These are phyloP conservation scores for Drosophila pandora DNA, from an alignment of 1,140 invertebrate species.

Conservation along the genomic window DNA sequence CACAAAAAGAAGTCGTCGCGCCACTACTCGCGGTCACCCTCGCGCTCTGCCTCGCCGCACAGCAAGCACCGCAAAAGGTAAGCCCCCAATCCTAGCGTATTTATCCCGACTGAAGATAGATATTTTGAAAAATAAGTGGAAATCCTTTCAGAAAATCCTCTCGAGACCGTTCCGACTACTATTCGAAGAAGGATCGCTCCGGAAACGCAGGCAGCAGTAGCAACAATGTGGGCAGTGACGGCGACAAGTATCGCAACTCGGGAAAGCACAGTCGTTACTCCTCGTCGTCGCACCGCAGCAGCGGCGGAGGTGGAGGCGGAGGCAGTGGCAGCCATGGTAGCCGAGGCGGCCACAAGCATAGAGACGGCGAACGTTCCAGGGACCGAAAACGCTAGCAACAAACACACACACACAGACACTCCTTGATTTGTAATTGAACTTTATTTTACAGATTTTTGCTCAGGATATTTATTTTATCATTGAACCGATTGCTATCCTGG, in stretches of 20 bases:
- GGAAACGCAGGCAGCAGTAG: conserved; percentile 45
- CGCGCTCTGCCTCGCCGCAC: conserved; percentile 79
- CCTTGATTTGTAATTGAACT: conserved; percentile 18
- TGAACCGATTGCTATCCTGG: conserved; percentile 10
- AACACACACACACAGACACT: conserved; percentile 5
- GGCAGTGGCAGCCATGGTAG: conserved; percentile 33
- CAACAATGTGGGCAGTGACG: conserved; percentile 49
- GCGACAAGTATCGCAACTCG: conserved; percentile 72
- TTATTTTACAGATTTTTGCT: conserved; percentile 29
- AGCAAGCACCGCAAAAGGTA: conserved; percentile 81
- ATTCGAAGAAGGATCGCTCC: conserved; percentile 69
- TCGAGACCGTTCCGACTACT: conserved; percentile 74
- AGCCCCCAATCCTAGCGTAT: not conserved
- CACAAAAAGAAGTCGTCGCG: conserved; percentile 77
- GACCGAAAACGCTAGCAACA: conserved; percentile 74
- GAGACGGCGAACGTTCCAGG: conserved; percentile 74
- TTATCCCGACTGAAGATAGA: not conserved
- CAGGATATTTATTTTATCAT: not conserved
- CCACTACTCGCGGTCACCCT: conserved; percentile 77
- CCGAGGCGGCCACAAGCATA: conserved; percentile 66
- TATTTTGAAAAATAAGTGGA: not conserved
- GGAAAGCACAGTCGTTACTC: conserved; percentile 69
- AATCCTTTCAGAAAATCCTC: conserved; percentile 54
- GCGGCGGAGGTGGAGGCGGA: conserved; percentile 37
- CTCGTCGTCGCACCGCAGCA: conserved; percentile 54